phyloP scores from a whole-genome alignment of 2,113 vertebrate species.

The Struthidea cinerea region DNA sequence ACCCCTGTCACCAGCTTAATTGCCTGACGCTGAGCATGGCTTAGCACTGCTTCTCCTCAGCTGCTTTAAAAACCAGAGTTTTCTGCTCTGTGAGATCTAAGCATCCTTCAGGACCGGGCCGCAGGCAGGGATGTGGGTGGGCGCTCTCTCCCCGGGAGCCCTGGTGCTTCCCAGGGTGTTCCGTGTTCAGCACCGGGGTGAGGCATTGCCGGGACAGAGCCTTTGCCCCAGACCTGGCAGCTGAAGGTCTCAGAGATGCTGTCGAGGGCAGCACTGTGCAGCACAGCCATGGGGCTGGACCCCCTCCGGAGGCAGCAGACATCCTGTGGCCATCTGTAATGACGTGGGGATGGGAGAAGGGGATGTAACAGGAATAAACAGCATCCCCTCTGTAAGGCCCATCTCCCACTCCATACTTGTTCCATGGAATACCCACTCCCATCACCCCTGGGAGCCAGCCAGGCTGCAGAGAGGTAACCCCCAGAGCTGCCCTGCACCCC shows the following conservation, averaged over 20 bases:
- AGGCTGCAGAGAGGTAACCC: not conserved
- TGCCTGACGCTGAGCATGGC: not conserved
- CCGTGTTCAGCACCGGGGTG: fast-evolving
- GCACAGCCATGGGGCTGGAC: not conserved
- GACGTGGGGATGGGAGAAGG: not conserved
- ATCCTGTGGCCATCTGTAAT: fast-evolving
- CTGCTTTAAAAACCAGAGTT: not conserved
- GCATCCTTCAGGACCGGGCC: fast-evolving
- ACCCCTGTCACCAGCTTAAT: not conserved
- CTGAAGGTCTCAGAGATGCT: fast-evolving
- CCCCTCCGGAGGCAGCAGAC: not conserved
- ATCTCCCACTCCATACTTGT: not conserved
- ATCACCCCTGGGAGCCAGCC: not conserved
- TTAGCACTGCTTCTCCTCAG: not conserved
- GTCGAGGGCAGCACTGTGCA: not conserved
- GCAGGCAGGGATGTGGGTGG: fast-evolving
- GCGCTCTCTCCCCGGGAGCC: fast-evolving
- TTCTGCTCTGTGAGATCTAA: not conserved
- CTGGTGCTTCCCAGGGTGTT: not conserved
- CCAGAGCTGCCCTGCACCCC: fast-evolving
- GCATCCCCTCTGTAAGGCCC: not conserved
- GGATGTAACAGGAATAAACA: not conserved
- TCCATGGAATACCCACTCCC: not conserved
- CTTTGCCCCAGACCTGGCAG: not conserved
- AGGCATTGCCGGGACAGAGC: not conserved